A percentile compares a stretch with the other conserved stretches of the same genome.
phyloP scores from a whole-genome alignment of 2,797 vertebrate species.

The Ibycter americanus region DNA sequence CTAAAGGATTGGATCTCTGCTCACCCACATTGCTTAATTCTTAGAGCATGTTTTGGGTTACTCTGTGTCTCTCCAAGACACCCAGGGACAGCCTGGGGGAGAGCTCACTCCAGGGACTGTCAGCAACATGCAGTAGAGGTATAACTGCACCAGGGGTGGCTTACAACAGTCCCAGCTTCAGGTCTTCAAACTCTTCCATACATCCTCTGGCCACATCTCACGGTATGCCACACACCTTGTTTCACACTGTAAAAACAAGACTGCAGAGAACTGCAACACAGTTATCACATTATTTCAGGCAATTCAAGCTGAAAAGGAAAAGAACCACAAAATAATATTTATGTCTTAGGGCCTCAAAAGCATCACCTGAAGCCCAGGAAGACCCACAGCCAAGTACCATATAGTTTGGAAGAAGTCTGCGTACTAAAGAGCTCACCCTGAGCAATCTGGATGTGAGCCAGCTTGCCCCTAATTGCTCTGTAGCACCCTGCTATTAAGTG shows the following conservation, averaged over 20 bases:
- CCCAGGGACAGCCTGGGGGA: not conserved
- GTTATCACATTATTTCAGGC: not conserved
- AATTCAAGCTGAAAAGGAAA: not conserved
- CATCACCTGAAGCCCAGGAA: not conserved
- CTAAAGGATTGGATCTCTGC: not conserved
- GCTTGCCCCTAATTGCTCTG: not conserved
- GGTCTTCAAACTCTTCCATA: not conserved
- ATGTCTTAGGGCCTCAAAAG: not conserved
- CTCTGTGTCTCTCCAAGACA: not conserved
- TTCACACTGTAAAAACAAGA: not conserved
- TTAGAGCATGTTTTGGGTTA: not conserved
- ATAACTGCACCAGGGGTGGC: not conserved
- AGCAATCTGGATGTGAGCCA: not conserved
- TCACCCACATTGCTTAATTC: not conserved
- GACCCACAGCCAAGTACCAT: not conserved
- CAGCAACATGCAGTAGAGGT: not conserved
- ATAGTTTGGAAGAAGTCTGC: not conserved
- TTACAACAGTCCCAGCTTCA: not conserved
- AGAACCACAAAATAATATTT: not conserved
- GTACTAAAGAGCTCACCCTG: not conserved
- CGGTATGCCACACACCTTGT: not conserved
- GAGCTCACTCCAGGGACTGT: not conserved
- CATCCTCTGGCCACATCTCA: not conserved
- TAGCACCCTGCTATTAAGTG: not conserved
- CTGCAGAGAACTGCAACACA: not conserved